phyloP scores from a whole-genome alignment of 2,888 invertebrate genomes.

The Microctonus hyperodae region DNA sequence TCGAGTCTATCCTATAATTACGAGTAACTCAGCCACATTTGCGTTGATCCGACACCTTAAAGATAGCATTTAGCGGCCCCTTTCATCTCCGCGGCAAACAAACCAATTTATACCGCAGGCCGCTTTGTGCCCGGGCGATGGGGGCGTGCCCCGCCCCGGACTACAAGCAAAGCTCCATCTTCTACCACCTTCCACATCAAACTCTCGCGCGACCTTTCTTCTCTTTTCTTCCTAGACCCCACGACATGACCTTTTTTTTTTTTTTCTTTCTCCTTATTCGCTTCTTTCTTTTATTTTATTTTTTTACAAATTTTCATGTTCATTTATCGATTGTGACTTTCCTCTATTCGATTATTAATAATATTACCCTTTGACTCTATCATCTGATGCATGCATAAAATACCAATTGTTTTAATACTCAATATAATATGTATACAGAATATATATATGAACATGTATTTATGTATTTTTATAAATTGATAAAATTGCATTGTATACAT shows the following conservation, averaged over 20 bases:
- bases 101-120: conserved; percentile 64
- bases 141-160: conserved; percentile 61
- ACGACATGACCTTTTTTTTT: not conserved
- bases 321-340: not conserved
- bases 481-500: not conserved
- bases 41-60: conserved; percentile 65
- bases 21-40: conserved; percentile 64
- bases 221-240: conserved; percentile 13
- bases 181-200: conserved; percentile 24
- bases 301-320: not conserved
- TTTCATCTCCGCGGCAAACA: conserved; percentile 64
- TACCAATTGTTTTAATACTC: not conserved
- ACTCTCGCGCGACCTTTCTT: conserved; percentile 25
- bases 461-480: not conserved
- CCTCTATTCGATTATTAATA: not conserved
- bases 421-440: too few species aligned
- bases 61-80: conserved; percentile 64
- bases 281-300: not conserved
- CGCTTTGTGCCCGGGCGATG: conserved; percentile 66
- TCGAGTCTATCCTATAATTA: conserved; percentile 62
- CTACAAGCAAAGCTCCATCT: conserved; percentile 43
- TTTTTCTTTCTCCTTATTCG: not conserved
- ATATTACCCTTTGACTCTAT: not conserved
- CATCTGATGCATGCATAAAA: not conserved
- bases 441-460: too few species aligned